Conservation (phyloP, 2,888 invertebrate species). For the Morpho achilles region DNA sequence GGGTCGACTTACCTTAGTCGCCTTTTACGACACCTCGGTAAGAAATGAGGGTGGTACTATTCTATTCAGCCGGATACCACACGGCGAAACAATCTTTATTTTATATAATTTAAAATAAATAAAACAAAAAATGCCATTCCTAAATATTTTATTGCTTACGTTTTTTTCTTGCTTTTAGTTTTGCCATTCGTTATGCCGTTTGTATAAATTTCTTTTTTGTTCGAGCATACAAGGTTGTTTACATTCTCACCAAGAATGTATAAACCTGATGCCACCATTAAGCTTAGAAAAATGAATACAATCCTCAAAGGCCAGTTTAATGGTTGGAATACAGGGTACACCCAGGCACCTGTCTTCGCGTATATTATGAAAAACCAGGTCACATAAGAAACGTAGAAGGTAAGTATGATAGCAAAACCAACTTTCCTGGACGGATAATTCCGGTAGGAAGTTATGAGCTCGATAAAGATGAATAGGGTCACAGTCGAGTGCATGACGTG, state of each 20-base stretch:
- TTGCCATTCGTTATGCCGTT: constrained; percentile 26
- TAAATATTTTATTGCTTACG: constrained; percentile 1
- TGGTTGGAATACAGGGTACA: constrained; percentile 91
- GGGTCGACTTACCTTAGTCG: no score
- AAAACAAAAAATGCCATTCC: neutral
- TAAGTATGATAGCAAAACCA: constrained; percentile 78
- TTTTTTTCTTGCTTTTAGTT: constrained; percentile 13
- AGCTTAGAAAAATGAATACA: constrained; percentile 82
- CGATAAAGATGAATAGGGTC: constrained; percentile 85
- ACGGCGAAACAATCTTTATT: no score
- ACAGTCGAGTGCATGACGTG: constrained; percentile 93
- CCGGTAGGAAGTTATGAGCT: constrained; percentile 84
- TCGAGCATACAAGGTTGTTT: constrained; percentile 83
- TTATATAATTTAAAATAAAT: no score
- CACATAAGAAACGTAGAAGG: constrained; percentile 82
- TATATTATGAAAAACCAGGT: constrained; percentile 86
- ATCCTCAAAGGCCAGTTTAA: constrained; percentile 83
- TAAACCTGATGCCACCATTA: constrained; percentile 76
- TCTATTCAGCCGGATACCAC: no score
- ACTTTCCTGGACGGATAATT: constrained; percentile 83
- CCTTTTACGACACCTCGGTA: no score
- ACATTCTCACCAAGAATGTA: constrained; percentile 86
- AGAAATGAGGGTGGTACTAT: no score
- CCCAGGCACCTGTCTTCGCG: constrained; percentile 87
- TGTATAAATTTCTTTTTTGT: constrained; percentile 31